These are phyloP conservation scores for Gambusia holbrooki DNA, from an alignment of 2,113 vertebrate genomes.

Conservation along the genomic window DNA sequence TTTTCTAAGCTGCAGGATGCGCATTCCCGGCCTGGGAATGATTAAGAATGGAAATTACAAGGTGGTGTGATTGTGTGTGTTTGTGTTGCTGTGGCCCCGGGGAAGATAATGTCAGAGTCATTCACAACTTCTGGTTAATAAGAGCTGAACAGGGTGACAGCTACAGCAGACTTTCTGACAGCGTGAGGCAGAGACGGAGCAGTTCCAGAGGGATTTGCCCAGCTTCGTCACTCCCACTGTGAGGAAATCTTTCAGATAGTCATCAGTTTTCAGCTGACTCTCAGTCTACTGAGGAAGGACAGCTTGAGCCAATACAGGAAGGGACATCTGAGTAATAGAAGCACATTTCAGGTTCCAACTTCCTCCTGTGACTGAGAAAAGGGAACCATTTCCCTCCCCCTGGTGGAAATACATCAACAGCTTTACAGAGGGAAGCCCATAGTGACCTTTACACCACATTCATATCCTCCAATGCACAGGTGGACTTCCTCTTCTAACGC, in stretches of 20 bases:
- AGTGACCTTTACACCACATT: slow-evolving; percentile 43
- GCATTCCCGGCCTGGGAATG: slow-evolving; percentile 60
- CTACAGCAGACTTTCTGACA: neutral
- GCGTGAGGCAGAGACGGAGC: neutral
- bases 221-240: neutral
- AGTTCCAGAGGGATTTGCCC: neutral
- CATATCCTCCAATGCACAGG: slow-evolving; percentile 14
- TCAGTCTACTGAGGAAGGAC: slow-evolving; percentile 5
- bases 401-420: slow-evolving; percentile 18
- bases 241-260: neutral
- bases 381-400: slow-evolving; percentile 1
- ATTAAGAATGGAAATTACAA: slow-evolving; percentile 63
- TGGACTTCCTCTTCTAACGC: slow-evolving; percentile 42
- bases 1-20: slow-evolving; percentile 40
- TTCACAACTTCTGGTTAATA: neutral
- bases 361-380: slow-evolving; percentile 24
- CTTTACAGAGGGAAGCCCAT: neutral
- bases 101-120: slow-evolving; percentile 26
- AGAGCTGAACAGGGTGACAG: neutral
- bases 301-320: slow-evolving; percentile 28
- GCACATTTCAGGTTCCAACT: slow-evolving; percentile 14
- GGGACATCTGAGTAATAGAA: slow-evolving; percentile 6
- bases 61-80: slow-evolving; percentile 19
- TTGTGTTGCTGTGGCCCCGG: slow-evolving; percentile 32
- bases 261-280: neutral